phyloP scores from a whole-genome alignment of 1,140 invertebrate species.

The Heliconius eleuchia region DNA sequence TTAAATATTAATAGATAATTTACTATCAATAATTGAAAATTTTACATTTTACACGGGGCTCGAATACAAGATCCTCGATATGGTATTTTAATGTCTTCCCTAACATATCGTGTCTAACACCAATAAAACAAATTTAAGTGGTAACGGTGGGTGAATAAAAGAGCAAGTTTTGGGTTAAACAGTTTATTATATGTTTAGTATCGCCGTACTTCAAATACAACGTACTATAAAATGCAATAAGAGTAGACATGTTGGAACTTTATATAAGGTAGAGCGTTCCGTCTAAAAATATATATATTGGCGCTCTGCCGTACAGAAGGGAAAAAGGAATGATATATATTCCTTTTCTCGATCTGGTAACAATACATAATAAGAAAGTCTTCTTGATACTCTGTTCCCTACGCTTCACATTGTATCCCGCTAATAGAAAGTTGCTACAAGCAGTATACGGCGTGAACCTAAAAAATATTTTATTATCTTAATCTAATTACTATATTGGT shows the following conservation, averaged over 20 bases:
- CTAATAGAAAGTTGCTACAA: no score
- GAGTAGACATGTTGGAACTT: background rate
- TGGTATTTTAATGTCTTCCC: background rate
- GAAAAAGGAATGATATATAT: no score
- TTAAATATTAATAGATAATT: no score
- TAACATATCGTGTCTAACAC: background rate
- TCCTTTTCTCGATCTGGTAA: no score
- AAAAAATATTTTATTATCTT: no score
- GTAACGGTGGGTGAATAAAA: slow-evolving; percentile 29
- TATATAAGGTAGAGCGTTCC: slow-evolving; percentile 19
- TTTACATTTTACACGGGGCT: background rate
- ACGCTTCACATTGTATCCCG: no score
- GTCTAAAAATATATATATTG: background rate
- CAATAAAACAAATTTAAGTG: slow-evolving; percentile 26
- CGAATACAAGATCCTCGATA: background rate
- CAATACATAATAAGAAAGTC: no score
- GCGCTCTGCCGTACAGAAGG: no score
- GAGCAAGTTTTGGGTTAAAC: slow-evolving; percentile 35
- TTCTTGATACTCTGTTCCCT: no score
- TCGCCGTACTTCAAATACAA: slow-evolving; percentile 39
- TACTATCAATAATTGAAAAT: no score
- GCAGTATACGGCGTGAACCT: no score
- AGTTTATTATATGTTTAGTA: slow-evolving; percentile 46
- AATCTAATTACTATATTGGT: no score
- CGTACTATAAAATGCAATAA: slow-evolving; percentile 40